Conservation (phyloP, 2,113 vertebrate species). For the Melospiza melodia region DNA sequence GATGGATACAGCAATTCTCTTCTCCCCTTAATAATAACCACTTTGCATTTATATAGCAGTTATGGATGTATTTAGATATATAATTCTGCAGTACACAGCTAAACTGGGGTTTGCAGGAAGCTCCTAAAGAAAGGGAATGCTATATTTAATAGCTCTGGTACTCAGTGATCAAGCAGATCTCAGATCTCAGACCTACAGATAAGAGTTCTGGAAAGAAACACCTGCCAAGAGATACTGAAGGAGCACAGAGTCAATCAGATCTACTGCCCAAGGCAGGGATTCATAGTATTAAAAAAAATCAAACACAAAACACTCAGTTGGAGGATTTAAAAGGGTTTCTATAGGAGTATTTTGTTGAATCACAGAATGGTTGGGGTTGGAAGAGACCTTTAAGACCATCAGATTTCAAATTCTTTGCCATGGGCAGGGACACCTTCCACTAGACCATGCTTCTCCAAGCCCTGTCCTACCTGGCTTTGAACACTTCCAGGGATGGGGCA, state of each 20-base stretch:
- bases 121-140: not conserved
- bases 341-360: not conserved
- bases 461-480: not conserved
- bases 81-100: not conserved
- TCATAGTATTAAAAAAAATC: not conserved
- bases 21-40: slow-evolving; percentile 28
- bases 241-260: not conserved
- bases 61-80: not conserved
- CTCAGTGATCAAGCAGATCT: not conserved
- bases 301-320: fast-evolving
- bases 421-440: not conserved
- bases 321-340: not conserved
- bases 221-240: not conserved
- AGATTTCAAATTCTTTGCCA: not conserved
- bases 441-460: not conserved
- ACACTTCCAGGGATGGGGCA: not conserved
- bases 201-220: not conserved
- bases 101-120: not conserved
- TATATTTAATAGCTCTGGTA: not conserved
- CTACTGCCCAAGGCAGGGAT: not conserved
- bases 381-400: not conserved
- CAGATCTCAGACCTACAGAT: not conserved
- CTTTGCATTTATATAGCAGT: slow-evolving; percentile 2
- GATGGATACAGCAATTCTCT: slow-evolving; percentile 33
- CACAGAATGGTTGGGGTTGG: not conserved